Base-by-base conservation (phyloP, 2,888 invertebrate species). In the Philopedon plagiatum region DNA sequence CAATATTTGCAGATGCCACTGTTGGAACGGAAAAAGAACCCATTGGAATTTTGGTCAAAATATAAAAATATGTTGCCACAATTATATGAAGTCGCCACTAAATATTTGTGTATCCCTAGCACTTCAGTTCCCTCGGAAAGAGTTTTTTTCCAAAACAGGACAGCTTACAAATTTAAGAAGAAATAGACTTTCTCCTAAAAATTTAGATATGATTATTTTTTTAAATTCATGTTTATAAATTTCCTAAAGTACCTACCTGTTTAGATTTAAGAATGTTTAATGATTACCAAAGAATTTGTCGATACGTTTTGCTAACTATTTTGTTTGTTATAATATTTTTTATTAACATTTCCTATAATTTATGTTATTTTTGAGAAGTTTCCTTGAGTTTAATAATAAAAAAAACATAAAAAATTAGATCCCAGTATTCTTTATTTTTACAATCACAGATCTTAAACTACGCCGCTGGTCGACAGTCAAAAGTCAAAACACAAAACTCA, bases 121-220 rank as follows among this genome's bases (percentile, higher is more conserved):
- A 80, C 78, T 13, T 79, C 78, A 19, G 78, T 78, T 26, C 78
- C 79, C 5, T 76, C 76, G 13, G 78, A 78, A 46, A 70, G 76
- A 58, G 77, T 80, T 19, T 78, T n/a, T 80, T 71, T 79, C 77
- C 0, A 77, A 80, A 76, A 49, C 77, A 9, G 78, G 76, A 7
- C 77, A 76, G 39, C 23, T 79, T 7, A 78, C 75, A 7, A 79
- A 79, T 58, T 5, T 58, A 7, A 67, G 76, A 44, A 57, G 77
- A 70, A 78, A 77, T 61, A 15, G 76, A 18, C 44, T 77, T 9
- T 54, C 70, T 0, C 61, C 75, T 44, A 76, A 77, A 71, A 15
- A 41, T 41, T 15, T 41, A 7, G 18, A 41, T 41, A 41, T 41
- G 18, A 41, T 41, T 41, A 18, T 41, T 18, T 41, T 41, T 41